These are phyloP conservation scores for Gallinago undulata DNA, from an alignment of 2,113 vertebrate species.

Conservation along the genomic window DNA sequence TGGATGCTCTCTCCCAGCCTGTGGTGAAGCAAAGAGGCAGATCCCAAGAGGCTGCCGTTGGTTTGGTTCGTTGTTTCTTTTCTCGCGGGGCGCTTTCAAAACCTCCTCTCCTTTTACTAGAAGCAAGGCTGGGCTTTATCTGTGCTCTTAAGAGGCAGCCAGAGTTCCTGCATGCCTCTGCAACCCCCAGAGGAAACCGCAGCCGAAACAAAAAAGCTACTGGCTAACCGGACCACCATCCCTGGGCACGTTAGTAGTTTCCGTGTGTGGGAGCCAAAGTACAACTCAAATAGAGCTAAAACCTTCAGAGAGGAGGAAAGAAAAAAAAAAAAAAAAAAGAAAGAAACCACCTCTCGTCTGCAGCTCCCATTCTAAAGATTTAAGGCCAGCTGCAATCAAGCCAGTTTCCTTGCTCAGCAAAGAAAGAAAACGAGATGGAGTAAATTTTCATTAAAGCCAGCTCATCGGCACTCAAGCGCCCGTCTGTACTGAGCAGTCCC, in stretches of 20 bases:
- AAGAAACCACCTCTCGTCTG: background rate
- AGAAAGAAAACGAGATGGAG: background rate
- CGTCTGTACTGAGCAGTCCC: slow-evolving; percentile 3
- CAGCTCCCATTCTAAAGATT: background rate
- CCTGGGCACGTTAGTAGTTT: background rate
- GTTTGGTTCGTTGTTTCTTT: background rate
- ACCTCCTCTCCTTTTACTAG: background rate
- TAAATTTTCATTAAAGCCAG: slow-evolving; percentile 23
- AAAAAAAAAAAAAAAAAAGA: background rate
- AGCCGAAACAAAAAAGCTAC: background rate
- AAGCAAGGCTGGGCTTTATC: background rate
- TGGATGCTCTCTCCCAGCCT: background rate
- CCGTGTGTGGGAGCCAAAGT: background rate
- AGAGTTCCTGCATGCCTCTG: slow-evolving; percentile 9
- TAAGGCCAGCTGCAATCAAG: background rate
- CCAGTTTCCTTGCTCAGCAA: slow-evolving; percentile 24
- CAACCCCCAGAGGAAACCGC: slow-evolving; percentile 43
- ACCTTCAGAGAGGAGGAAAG: background rate
- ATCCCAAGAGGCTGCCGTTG: background rate
- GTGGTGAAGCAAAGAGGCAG: background rate
- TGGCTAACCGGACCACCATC: background rate
- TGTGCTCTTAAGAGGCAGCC: background rate
- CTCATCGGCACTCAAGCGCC: background rate
- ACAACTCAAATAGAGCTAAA: background rate
- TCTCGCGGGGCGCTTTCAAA: background rate